Base-by-base conservation (phyloP, 2,113 vertebrate genomes). In the Sitta europaea region DNA sequence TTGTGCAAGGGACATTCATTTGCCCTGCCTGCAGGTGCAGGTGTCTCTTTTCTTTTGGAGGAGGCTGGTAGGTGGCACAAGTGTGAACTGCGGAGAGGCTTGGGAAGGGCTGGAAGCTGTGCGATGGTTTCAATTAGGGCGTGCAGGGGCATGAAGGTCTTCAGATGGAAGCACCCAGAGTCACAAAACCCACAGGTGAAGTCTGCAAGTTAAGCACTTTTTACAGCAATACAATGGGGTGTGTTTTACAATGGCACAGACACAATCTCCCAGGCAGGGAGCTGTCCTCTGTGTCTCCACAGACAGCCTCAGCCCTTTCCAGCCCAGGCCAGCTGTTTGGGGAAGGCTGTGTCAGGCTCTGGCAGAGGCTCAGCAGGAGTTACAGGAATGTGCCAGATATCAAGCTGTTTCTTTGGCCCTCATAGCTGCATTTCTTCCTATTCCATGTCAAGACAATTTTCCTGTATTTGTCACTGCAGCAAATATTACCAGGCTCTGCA, bases 41-140 rank as follows among this genome's bases (percentile, higher is more conserved):
- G 86, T 84, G 83, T 93, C 70, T 87, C 53, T 62, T 86, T 76
- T 70, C 59, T 80, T 83, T 63, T 2, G 1, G 14, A 88, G 40
- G 2, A 83, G 31, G 29, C 59, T 88, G 62, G 35, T 54, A 47
- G 20, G 29, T 33, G 12, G 42, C 27, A 57, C 0, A 7, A 85
- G 36, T 0, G 0, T 3, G 27, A 68, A 31, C 2, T 6, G 7
- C 25, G 65, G 28, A 81, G 70, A 71, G 48, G 80, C 45, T 68
- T 2, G 2, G 45, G 54, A 66, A 62, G 18, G 72, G 47, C 35
- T 59, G 35, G 68, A 50, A 86, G 59, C 48, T 55, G 55, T 0
- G 0, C 0, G 0, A 22, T 25, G 27, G 55, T 73, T 90, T 92
- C 0, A 0, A 33, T 54, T 45, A 27, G 55, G 59, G 45, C 1